Evolutionary conservation across 2,113 vertebrate genomes (phyloP), one percentile per base, ranked within the genome.

Genomic region (Anoplopoma fimbria): DNA sequence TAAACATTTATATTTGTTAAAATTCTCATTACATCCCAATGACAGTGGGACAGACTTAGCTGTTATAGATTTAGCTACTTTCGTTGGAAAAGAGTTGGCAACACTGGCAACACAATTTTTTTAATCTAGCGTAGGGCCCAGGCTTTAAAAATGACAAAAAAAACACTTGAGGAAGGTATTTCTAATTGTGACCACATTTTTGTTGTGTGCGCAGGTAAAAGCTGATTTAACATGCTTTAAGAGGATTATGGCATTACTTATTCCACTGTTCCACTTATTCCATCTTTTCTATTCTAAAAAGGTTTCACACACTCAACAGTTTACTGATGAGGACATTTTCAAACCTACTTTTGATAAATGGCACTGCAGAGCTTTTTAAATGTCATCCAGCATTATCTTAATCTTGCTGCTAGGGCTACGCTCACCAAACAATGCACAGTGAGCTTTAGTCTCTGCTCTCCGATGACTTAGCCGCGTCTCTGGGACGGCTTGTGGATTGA

Each of bases 331-430:
- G 63, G 75, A 85, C 9, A 6, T 60, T 31, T 71, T 79, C 74
- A 55, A 49, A 55, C 45, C 38, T 40, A 0, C 69, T 85, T 61
- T 65, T 82, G 62, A 81, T 81, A 79, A 92, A 89, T 85, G 62
- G 57, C 69, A 82, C 60, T 57, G 61, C 42, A 0, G 61, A 82
- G 70, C 65, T 69, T 86, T 86, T 82, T 65, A 85, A 92, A 91
- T 84, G 77, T 82, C 83, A 91, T 25, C 77, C 74, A 36, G 82
- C 42, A 75, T 82, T 65, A 89, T 87, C 81, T 76, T 75, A 82
- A 90, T 86, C 79, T 85, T 12, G 65, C 88, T 87, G 82, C 79
- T 38, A 62, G 55, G 69, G 73, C 79, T 76, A 15, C 51, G 75
- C 70, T 77, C 79, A 14, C 73, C 74, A 91, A 87, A 89, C 88